These are phyloP conservation scores for Caenorhabditis auriculariae DNA, from an alignment of 2,888 invertebrate genomes.

Conservation along the genomic window DNA sequence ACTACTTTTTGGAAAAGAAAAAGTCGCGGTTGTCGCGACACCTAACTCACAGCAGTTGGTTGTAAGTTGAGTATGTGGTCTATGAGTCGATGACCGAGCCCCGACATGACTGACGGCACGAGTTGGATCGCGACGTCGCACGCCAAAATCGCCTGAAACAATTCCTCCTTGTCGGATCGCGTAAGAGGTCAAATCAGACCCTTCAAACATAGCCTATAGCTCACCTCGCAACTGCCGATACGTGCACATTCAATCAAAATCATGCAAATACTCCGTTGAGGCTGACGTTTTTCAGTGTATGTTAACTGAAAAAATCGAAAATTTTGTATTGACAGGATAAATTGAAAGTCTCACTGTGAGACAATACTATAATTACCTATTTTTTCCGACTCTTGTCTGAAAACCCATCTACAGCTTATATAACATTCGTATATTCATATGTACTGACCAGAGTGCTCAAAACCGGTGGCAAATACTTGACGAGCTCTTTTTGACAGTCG, in stretches of 20 bases:
- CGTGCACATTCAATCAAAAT: constrained; percentile 15
- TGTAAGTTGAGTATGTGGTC: constrained; percentile 1
- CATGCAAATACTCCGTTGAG: constrained; percentile 6
- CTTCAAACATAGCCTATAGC: background rate
- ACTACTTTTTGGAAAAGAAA: no score
- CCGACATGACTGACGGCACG: constrained; percentile 30
- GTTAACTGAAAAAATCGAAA: constrained; percentile 13
- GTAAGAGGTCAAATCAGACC: no score
- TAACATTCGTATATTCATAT: background rate
- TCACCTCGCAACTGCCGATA: constrained; percentile 4
- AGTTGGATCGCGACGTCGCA: constrained; percentile 40
- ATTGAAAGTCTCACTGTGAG: background rate
- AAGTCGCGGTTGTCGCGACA: no score
- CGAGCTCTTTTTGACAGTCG: constrained; percentile 9
- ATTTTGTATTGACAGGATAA: no score
- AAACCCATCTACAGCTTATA: background rate
- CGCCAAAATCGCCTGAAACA: constrained; percentile 30
- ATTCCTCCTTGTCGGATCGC: background rate
- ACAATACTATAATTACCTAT: background rate
- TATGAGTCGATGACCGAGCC: constrained; percentile 18
- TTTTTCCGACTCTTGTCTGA: background rate
- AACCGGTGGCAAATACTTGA: constrained; percentile 38
- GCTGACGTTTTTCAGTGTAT: constrained; percentile 6
- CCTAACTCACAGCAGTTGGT: constrained; percentile 4
- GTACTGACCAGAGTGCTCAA: constrained; percentile 19